Percentiles rank a stretch among this genome's conserved stretches.
phyloP scores from a whole-genome alignment of 2,797 vertebrate genomes.

The Myotis planiceps region DNA sequence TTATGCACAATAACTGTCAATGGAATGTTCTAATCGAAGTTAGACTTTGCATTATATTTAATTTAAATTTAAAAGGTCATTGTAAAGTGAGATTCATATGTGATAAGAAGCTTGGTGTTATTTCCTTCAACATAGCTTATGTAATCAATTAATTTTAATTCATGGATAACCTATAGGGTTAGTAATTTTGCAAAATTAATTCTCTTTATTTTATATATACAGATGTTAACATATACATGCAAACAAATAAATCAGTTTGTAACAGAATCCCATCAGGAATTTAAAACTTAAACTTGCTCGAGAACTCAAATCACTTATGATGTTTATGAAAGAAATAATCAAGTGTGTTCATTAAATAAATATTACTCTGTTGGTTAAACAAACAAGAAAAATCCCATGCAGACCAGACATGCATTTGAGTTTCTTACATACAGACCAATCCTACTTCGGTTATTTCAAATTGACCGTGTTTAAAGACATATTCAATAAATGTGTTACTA shows the following conservation, averaged over 20 bases:
- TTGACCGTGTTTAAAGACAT: slow-evolving; percentile 55
- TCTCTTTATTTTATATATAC: slow-evolving; percentile 26
- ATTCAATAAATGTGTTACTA: slow-evolving; percentile 36
- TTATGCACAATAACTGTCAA: slow-evolving; percentile 91
- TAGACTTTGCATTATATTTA: slow-evolving; percentile 71
- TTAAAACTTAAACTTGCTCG: slow-evolving; percentile 66
- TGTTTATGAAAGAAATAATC: slow-evolving; percentile 61
- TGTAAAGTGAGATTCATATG: slow-evolving; percentile 78
- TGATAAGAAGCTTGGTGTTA: slow-evolving; percentile 59
- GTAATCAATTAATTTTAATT: slow-evolving; percentile 53
- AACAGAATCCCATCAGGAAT: slow-evolving; percentile 62
- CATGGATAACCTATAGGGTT: slow-evolving; percentile 66
- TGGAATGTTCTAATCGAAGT: slow-evolving; percentile 90
- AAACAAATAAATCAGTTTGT: slow-evolving; percentile 59
- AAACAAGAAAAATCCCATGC: not conserved
- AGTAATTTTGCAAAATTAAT: slow-evolving; percentile 69
- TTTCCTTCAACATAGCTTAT: slow-evolving; percentile 42
- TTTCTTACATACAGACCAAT: not conserved
- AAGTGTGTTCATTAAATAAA: slow-evolving; percentile 61
- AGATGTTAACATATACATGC: not conserved
- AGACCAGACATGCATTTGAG: not conserved
- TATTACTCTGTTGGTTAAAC: slow-evolving; percentile 51
- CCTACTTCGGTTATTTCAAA: slow-evolving; percentile 25
- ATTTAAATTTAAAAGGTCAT: slow-evolving; percentile 84
- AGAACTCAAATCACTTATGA: slow-evolving; percentile 65